Evolutionary conservation across 2,888 invertebrate species (phyloP).

Genomic region (Lysandra bellargus): DNA sequence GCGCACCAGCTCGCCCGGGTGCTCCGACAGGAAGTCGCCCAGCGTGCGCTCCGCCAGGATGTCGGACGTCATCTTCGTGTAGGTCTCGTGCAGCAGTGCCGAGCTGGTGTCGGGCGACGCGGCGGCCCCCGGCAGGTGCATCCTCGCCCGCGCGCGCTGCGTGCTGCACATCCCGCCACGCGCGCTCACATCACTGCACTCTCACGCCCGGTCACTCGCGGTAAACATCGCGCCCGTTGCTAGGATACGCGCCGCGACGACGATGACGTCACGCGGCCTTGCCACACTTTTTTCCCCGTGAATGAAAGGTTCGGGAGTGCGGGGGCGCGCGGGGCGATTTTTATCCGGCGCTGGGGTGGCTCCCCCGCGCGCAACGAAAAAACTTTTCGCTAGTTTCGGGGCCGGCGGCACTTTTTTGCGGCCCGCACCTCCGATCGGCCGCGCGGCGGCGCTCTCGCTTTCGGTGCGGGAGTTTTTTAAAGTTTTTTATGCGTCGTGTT

Average conservation of each 20-base stretch:
- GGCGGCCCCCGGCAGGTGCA: slow-evolving; percentile 79
- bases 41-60: slow-evolving; percentile 93
- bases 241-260: slow-evolving; percentile 69
- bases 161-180: slow-evolving; percentile 71
- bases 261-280: slow-evolving; percentile 80
- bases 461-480: slow-evolving; percentile 46
- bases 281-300: slow-evolving; percentile 81
- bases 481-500: slow-evolving; percentile 43
- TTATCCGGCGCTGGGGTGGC: slow-evolving; percentile 74
- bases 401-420: slow-evolving; percentile 77
- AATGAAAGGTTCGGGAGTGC: slow-evolving; percentile 83
- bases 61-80: slow-evolving; percentile 94
- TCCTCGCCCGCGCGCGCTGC: slow-evolving; percentile 76
- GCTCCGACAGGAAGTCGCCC: slow-evolving; percentile 92
- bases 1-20: slow-evolving; percentile 94
- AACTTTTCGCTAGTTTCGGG: slow-evolving; percentile 80
- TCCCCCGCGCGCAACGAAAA: slow-evolving; percentile 72
- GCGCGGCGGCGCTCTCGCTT: slow-evolving; percentile 56
- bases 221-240: slow-evolving; percentile 42
- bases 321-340: slow-evolving; percentile 75
- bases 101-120: slow-evolving; percentile 87
- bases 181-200: slow-evolving; percentile 55
- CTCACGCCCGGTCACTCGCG: slow-evolving; percentile 53
- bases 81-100: slow-evolving; percentile 88
- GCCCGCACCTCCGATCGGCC: slow-evolving; percentile 68